Base-by-base conservation (phyloP, 1,140 invertebrate species). In the Drosophila ananassae region DNA sequence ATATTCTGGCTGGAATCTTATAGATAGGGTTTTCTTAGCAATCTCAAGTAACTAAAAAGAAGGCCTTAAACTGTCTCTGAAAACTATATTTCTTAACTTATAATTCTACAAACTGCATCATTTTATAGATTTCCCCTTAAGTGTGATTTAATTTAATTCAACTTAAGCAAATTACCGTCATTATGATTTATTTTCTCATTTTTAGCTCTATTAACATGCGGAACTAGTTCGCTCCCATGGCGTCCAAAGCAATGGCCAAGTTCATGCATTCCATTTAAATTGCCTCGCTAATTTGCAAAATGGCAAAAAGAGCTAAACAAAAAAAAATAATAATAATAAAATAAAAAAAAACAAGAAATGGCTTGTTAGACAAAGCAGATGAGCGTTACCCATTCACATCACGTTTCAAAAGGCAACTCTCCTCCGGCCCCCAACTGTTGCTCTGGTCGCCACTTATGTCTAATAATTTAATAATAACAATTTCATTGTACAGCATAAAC, bases 381-480 rank as follows among this genome's bases (percentile, higher is more conserved):
- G 66, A 72, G 47, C 66, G 46, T 72, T 69, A 30, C 64, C 64
- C 54, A 72, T 71, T 72, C 68, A 59, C 66, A 72, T 72, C 68
- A 72, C 68, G 54, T 71, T 72, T 39, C 30, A 25, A 25, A 71
- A 32, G 8, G 8, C 46, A 3, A 17, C 17, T 17, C 56, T 50
- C 46, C 13, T 30, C 28, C 51, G 8, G 10, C 30, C 17, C 39
- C 3, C 63, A 68, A 55, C 62, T 48, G 66, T 57, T 69, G 67
- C 13, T 28, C 41, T n/a, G 39, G 41, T 9, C 25, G 32, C 53
- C 64, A 71, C 64, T 72, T 72, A 71, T 72, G 66, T 72, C 54
- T 72, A 72, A 55, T 52, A 73, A 73, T 73, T 73, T 73, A 73
- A 73, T 73, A 73, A 73, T 73, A 73, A 73, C 71, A 73, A 73